phyloP scores from a whole-genome alignment of 2,797 vertebrate species.

The Gymnopithys bicolor region DNA sequence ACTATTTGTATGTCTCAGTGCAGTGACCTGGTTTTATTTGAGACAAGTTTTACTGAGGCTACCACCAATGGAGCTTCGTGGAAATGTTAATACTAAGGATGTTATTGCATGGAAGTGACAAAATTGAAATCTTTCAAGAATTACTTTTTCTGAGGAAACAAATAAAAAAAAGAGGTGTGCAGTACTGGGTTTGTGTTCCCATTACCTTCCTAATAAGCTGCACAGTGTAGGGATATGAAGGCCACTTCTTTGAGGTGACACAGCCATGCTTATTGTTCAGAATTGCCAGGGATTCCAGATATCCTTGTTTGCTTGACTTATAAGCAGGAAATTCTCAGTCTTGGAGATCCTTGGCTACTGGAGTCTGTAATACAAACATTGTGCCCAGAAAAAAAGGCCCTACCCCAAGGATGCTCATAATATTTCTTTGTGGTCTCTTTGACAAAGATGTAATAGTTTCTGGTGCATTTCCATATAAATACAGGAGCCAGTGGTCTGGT shows the following conservation, averaged over 20 bases:
- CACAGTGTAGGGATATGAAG: not conserved
- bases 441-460: not conserved
- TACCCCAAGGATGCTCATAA: not conserved
- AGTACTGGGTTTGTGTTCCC: not conserved
- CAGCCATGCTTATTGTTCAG: not conserved
- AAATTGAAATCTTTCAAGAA: not conserved
- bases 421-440: not conserved
- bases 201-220: not conserved
- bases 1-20: not conserved
- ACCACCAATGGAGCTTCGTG: not conserved
- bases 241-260: not conserved
- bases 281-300: not conserved
- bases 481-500: not conserved
- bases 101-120: not conserved
- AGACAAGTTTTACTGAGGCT: not conserved
- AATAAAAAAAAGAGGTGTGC: not conserved
- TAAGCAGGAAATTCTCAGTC: not conserved
- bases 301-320: not conserved
- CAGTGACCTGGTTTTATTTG: not conserved
- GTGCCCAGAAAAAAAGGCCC: not conserved
- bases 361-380: not conserved
- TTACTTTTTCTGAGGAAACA: not conserved
- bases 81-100: not conserved
- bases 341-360: not conserved
- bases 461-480: not conserved